Evolutionary conservation across 2,888 invertebrate species (phyloP).

Genomic region (Tipula vernalis): DNA sequence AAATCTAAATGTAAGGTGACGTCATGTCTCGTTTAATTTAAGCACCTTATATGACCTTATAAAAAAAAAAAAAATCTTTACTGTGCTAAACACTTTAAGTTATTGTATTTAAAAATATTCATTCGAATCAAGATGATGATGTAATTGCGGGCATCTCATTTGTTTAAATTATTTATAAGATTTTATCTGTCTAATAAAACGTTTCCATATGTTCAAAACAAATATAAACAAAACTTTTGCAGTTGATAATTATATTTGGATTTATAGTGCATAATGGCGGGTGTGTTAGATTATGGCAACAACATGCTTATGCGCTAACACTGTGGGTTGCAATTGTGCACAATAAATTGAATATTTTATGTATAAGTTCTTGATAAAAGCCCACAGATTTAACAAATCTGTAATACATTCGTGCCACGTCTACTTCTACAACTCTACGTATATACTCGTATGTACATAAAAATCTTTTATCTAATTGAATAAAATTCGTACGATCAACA

Average conservation of each 20-base stretch:
- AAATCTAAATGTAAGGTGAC: neutral
- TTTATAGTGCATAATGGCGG: neutral
- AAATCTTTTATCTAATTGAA: neutral
- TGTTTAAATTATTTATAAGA: neutral
- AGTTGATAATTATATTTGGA: neutral
- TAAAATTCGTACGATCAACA: neutral
- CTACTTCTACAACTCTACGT: neutral
- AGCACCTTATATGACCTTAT: neutral
- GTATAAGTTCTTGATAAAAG: neutral
- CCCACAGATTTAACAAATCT: neutral
- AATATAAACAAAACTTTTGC: neutral
- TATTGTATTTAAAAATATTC: neutral
- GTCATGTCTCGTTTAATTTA: neutral
- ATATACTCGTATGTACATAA: too few relatives aligned
- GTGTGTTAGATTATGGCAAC: neutral
- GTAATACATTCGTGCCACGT: neutral
- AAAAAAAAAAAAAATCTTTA: neutral
- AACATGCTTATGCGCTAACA: too few relatives aligned
- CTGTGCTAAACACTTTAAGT: neutral
- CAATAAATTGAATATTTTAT: neutral
- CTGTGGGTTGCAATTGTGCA: neutral
- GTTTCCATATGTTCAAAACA: neutral
- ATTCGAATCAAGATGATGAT: neutral
- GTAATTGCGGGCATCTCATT: neutral
- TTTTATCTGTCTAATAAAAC: neutral